These are phyloP conservation scores for Euphysa ruthae DNA, from an alignment of 30 jellyfish, hydroid and myxozoan species.

Conservation along the genomic window DNA sequence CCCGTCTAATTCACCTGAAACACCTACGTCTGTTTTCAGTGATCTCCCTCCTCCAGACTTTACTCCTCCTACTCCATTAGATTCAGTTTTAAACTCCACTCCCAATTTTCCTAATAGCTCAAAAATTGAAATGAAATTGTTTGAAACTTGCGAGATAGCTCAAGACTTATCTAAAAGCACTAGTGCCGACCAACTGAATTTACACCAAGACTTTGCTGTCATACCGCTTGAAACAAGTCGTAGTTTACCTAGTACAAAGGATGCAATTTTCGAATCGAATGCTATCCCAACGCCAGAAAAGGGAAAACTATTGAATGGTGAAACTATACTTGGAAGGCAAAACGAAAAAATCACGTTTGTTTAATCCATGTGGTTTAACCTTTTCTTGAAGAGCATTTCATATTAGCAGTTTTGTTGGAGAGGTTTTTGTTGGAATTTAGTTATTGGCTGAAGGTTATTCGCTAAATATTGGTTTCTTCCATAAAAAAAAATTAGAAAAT, in stretches of 20 bases:
- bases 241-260: not conserved
- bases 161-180: not conserved
- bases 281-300: slow-evolving; percentile 30
- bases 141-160: no score
- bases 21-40: not conserved
- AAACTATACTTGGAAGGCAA: slow-evolving; percentile 36
- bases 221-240: not conserved
- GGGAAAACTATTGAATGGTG: slow-evolving; percentile 24
- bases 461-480: no score
- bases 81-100: not conserved
- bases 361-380: no score
- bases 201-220: not conserved
- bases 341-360: slow-evolving; percentile 35
- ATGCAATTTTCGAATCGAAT: slow-evolving; percentile 18
- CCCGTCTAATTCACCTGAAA: not conserved
- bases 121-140: no score
- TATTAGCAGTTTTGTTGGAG: no score
- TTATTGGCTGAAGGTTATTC: no score
- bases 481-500: no score
- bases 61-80: not conserved
- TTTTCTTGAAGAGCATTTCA: no score
- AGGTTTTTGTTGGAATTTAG: no score
- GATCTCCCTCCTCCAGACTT: not conserved
- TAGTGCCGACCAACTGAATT: not conserved
- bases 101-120: not conserved